Conservation (phyloP, 2,113 vertebrate genomes). For the Grallaria varia region DNA sequence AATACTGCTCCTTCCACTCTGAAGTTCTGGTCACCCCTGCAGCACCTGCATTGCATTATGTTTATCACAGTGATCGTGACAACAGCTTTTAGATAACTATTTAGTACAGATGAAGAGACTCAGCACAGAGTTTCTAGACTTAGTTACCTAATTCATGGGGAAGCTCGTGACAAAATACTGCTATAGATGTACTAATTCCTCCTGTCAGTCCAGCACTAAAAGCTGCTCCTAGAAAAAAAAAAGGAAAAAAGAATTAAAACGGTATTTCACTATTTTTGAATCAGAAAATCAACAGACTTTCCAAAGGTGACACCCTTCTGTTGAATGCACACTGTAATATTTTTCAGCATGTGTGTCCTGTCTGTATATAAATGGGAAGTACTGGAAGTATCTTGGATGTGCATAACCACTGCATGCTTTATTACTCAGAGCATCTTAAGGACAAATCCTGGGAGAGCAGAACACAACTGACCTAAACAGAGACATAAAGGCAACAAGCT, state of each 20-base stretch:
- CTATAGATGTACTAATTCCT: conserved; percentile 97
- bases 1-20: background rate
- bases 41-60: background rate
- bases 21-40: background rate
- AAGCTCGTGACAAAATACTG: conserved; percentile 97
- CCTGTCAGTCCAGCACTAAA: conserved; percentile 94
- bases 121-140: background rate
- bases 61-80: background rate
- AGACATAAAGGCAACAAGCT: background rate
- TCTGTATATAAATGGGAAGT: background rate
- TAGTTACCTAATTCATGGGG: conserved; percentile 94
- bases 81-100: background rate
- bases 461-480: background rate
- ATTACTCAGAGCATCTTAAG: background rate
- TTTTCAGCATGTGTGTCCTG: background rate
- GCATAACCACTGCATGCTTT: background rate
- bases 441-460: background rate
- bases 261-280: background rate
- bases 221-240: conserved; percentile 83
- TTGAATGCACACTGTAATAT: background rate
- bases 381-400: background rate
- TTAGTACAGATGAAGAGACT: background rate
- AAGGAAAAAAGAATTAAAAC: background rate
- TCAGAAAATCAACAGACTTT: background rate
- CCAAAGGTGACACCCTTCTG: background rate